Conservation (phyloP, 2,113 vertebrate species). For the Cheirogaleus medius region DNA sequence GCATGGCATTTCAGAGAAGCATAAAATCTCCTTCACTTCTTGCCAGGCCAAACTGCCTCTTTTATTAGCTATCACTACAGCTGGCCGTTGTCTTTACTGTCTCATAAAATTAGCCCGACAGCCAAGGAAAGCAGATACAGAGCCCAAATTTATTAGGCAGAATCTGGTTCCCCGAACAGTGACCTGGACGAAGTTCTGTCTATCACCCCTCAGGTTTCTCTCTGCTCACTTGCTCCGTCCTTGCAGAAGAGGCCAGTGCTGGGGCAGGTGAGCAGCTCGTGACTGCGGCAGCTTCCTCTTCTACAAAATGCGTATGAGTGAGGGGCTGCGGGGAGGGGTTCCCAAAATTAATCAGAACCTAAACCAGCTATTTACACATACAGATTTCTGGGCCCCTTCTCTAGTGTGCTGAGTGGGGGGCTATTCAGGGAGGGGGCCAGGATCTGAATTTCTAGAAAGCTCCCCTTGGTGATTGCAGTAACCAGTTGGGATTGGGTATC, state of each 20-base stretch:
- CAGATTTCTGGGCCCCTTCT: neutral
- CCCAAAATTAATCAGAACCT: neutral
- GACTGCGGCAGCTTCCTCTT: neutral
- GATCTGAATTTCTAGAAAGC: neutral
- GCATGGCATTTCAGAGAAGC: neutral
- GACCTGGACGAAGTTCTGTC: neutral
- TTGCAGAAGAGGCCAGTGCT: neutral
- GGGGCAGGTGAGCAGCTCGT: neutral
- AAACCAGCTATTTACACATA: neutral
- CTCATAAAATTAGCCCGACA: neutral
- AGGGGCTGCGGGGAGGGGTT: neutral
- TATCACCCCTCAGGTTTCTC: neutral
- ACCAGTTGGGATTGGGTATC: neutral
- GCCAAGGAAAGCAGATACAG: neutral
- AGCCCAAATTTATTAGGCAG: neutral
- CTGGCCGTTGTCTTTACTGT: neutral
- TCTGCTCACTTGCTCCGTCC: neutral
- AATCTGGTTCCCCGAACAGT: neutral
- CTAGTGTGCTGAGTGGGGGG: neutral
- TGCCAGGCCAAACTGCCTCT: neutral
- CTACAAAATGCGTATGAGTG: rapidly evolving
- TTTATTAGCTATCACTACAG: neutral
- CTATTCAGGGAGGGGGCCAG: neutral
- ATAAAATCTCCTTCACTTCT: neutral
- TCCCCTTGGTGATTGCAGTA: neutral